These are phyloP conservation scores for Harmothoe impar DNA, from an alignment of 2,888 invertebrate species.

Conservation along the genomic window DNA sequence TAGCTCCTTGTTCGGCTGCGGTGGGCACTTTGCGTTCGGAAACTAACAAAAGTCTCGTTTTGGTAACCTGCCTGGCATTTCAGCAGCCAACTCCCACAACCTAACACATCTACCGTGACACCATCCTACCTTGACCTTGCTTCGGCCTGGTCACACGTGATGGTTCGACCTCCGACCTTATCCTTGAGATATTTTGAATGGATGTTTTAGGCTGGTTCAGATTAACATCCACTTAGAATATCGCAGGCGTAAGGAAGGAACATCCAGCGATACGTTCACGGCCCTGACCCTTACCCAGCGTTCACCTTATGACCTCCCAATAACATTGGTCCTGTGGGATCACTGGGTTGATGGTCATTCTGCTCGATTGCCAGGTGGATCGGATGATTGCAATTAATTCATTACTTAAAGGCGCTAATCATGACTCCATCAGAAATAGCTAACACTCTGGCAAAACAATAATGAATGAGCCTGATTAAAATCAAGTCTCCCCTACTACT, in stretches of 20 bases:
- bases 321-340: neutral
- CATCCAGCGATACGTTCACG: constrained; percentile 11
- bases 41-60: neutral
- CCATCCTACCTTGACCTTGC: neutral
- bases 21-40: too few relatives aligned
- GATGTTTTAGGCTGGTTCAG: constrained; percentile 54
- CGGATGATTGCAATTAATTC: neutral
- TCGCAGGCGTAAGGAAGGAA: constrained; percentile 57
- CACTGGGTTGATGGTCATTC: neutral
- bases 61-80: constrained; percentile 19
- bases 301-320: constrained; percentile 20
- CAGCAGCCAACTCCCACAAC: constrained; percentile 29
- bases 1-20: too few relatives aligned
- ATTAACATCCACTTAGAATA: constrained; percentile 52
- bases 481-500: too few relatives aligned
- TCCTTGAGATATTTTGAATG: constrained; percentile 63
- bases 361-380: constrained; percentile 24
- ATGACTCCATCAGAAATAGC: too few relatives aligned
- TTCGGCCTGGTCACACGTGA: neutral
- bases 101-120: constrained; percentile 39
- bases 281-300: constrained; percentile 16
- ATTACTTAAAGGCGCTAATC: neutral
- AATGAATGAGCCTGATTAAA: too few relatives aligned
- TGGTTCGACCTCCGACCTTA: constrained; percentile 47
- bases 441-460: too few relatives aligned